Conservation (phyloP, 2,888 invertebrate species). For the Hofmannophila pseudospretella region DNA sequence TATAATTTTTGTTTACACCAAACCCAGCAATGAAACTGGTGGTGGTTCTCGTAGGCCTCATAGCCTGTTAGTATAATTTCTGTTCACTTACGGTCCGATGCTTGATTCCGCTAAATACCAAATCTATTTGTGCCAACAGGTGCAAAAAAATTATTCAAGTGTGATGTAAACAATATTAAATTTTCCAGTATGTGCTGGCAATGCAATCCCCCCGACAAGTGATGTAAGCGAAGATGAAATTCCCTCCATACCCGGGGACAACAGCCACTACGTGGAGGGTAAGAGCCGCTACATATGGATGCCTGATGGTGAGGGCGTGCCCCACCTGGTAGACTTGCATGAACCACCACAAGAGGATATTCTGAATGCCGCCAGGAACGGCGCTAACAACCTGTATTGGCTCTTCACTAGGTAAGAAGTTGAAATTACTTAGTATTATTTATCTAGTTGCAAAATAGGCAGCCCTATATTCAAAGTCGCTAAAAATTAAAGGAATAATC, state of each 20-base stretch:
- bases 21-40: slow-evolving; percentile 32
- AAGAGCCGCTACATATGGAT: slow-evolving; percentile 65
- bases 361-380: slow-evolving; percentile 32
- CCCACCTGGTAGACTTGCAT: slow-evolving; percentile 50
- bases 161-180: no score
- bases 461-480: no score
- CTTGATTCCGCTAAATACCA: no score
- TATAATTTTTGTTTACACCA: background rate
- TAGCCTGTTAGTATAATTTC: slow-evolving; percentile 31
- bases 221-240: slow-evolving; percentile 19
- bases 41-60: slow-evolving; percentile 27
- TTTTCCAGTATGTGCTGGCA: slow-evolving; percentile 38
- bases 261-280: slow-evolving; percentile 63
- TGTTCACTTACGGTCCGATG: no score
- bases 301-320: slow-evolving; percentile 51
- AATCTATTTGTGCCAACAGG: no score
- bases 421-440: background rate
- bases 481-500: no score
- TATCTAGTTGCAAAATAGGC: no score
- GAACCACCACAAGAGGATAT: slow-evolving; percentile 29
- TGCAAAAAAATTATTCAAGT: no score
- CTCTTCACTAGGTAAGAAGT: slow-evolving; percentile 54
- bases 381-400: slow-evolving; percentile 55
- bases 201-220: slow-evolving; percentile 38
- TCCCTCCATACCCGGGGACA: slow-evolving; percentile 52